Percentiles rank a stretch among this genome's conserved stretches.
Evolutionary conservation across 2,113 vertebrate species (phyloP).

Genomic region (Caranx melampygus): DNA sequence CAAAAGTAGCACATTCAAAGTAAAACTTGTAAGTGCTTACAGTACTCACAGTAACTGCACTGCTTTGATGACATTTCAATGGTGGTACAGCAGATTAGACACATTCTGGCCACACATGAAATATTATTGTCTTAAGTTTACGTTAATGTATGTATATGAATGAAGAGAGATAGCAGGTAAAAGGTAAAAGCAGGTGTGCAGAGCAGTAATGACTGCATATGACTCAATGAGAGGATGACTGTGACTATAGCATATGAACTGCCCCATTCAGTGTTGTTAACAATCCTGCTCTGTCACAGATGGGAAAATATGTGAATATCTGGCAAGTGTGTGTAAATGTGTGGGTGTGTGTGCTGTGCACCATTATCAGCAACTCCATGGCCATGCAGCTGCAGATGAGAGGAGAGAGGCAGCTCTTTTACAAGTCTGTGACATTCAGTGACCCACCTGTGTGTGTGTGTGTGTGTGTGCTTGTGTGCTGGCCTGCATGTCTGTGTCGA

Average conservation of each 20-base stretch:
- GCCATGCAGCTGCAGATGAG: conserved; percentile 64
- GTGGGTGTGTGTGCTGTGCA: neutral
- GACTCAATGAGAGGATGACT: conserved; percentile 23
- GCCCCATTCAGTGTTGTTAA: conserved; percentile 40
- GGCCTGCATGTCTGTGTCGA: conserved; percentile 38
- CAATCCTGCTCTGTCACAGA: conserved; percentile 59
- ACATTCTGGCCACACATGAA: no score
- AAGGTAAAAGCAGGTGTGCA: neutral
- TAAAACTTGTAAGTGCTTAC: no score
- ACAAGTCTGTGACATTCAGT: conserved; percentile 49
- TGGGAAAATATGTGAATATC: conserved; percentile 58
- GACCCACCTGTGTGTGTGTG: conserved; percentile 53
- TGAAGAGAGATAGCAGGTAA: no score
- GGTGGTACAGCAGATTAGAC: neutral
- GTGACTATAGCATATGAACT: conserved; percentile 22
- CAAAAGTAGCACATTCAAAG: no score
- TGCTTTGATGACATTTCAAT: neutral
- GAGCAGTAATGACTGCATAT: neutral
- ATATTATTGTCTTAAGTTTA: neutral
- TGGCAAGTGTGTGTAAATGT: neutral
- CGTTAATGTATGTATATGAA: neutral
- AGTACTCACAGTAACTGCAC: no score
- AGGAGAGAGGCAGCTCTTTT: conserved; percentile 45
- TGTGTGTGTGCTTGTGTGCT: neutral
- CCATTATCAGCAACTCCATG: conserved; percentile 45